Conservation (phyloP, 1,140 invertebrate species). For the honey bee (Apis mellifera) region Amel_HAv3.1 CM009931.2:23672001-23672500, state of each 20-base stretch:
- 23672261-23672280: not conserved
- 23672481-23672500: not conserved
- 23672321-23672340: not conserved
- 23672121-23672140: not conserved
- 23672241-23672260: slow-evolving; percentile 15
- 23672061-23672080: slow-evolving; percentile 33
- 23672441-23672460: not conserved
- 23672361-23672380: not conserved
- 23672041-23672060: slow-evolving; percentile 29
- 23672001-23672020: slow-evolving; percentile 55
- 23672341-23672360: slow-evolving; percentile 46
- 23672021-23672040: too few relatives aligned
- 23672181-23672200: slow-evolving; percentile 36
- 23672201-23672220: slow-evolving; percentile 38
- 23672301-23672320: slow-evolving; percentile 6
- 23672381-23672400: slow-evolving; percentile 26
- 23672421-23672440: not conserved
- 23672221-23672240: not conserved
- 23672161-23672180: slow-evolving; percentile 14
- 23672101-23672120: slow-evolving; percentile 37
- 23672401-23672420: slow-evolving; percentile 20
- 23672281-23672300: slow-evolving; percentile 26
- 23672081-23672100: slow-evolving; percentile 30
- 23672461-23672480: slow-evolving; percentile 27
- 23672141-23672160: not conserved